phyloP scores from a whole-genome alignment of 2,113 vertebrate genomes.

The Thermophis baileyi region DNA sequence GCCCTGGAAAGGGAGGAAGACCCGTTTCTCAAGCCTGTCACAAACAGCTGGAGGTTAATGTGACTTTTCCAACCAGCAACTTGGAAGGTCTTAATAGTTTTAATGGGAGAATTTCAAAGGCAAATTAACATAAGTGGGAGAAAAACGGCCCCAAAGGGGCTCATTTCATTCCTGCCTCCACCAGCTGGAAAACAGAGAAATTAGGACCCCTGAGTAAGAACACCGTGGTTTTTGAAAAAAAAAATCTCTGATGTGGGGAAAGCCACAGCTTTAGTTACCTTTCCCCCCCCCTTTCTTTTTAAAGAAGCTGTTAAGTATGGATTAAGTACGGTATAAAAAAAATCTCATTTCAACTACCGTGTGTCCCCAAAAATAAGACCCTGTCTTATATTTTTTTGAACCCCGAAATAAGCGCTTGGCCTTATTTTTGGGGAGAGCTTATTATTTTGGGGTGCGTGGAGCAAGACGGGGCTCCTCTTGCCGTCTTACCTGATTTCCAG shows the following conservation, averaged over 20 bases:
- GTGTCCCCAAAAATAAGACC: no score
- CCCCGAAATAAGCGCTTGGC: no score
- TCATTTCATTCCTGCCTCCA: background rate
- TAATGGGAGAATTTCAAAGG: conserved; percentile 32
- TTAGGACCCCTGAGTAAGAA: background rate
- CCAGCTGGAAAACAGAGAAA: background rate
- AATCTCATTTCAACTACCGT: no score
- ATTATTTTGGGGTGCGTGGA: no score
- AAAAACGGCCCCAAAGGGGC: background rate
- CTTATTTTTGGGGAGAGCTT: no score
- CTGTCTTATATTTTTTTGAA: no score
- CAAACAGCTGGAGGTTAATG: conserved; percentile 42
- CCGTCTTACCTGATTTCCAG: no score
- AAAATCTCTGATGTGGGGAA: background rate
- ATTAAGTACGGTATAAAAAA: background rate
- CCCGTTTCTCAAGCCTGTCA: background rate
- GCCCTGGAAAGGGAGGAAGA: background rate
- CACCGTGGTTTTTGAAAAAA: background rate
- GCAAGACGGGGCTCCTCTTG: no score
- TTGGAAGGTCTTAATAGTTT: conserved; percentile 31
- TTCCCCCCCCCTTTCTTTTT: background rate
- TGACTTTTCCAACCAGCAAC: conserved; percentile 29
- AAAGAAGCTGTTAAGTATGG: background rate
- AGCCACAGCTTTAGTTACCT: background rate
- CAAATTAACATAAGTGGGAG: background rate